Evolutionary conservation across 2,113 vertebrate species (phyloP).

Genomic region (Callocephalon fimbriatum): DNA sequence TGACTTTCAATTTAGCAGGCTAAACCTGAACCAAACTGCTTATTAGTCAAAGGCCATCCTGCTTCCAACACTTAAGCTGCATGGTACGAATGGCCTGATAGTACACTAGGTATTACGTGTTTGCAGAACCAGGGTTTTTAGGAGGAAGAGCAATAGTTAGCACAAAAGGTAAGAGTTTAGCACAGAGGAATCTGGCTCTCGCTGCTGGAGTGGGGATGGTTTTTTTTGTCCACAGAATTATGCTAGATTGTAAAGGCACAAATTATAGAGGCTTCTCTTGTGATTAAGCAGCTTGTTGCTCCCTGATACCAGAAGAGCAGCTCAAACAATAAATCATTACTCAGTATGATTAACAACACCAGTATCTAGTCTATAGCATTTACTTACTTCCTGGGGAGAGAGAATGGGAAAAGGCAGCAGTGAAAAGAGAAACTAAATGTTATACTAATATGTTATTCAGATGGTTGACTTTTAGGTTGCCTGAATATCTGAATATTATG

Average conservation of each 20-base stretch:
- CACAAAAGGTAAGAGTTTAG: background rate
- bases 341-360: background rate
- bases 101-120: fast-evolving
- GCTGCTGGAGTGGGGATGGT: background rate
- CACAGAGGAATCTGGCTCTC: background rate
- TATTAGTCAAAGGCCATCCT: background rate
- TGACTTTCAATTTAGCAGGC: background rate
- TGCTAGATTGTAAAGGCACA: background rate
- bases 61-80: background rate
- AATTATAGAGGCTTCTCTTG: background rate
- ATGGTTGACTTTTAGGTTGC: background rate
- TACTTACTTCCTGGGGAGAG: background rate
- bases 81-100: background rate
- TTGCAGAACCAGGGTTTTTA: background rate
- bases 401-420: background rate
- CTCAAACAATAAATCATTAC: background rate
- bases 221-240: background rate
- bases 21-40: background rate
- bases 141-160: background rate
- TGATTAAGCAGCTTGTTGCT: background rate
- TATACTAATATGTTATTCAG: background rate
- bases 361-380: background rate
- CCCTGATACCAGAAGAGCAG: background rate
- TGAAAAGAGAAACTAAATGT: background rate
- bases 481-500: slow-evolving; percentile 26